Conservation (phyloP, 2,113 vertebrate species). For the Neotoma lepida region DNA sequence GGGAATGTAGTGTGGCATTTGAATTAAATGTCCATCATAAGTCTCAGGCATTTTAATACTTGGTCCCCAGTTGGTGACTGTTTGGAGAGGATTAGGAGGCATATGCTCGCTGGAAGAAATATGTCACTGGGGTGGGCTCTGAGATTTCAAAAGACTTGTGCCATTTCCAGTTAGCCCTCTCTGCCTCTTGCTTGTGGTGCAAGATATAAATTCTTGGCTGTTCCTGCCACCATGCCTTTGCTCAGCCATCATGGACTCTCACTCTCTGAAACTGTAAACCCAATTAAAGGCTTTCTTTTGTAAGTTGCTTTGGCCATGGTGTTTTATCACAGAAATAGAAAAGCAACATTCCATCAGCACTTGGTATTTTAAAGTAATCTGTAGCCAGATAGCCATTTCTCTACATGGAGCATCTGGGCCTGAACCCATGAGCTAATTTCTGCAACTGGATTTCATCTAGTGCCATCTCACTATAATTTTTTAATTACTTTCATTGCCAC, state of each 20-base stretch:
- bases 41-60: not conserved
- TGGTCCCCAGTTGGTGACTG: not conserved
- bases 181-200: not conserved
- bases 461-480: slow-evolving; percentile 96
- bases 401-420: slow-evolving; percentile 92
- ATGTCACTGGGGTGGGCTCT: not conserved
- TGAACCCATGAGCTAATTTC: slow-evolving; percentile 92
- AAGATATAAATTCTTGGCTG: not conserved
- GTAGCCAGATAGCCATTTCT: slow-evolving; percentile 94
- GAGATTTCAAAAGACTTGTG: not conserved
- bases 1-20: not conserved
- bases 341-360: slow-evolving; percentile 91
- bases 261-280: not conserved
- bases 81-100: not conserved
- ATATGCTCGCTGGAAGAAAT: not conserved
- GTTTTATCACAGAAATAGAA: not conserved
- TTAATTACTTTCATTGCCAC: slow-evolving; percentile 99
- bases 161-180: not conserved
- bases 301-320: not conserved
- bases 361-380: slow-evolving; percentile 97
- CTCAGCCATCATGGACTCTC: not conserved
- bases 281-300: not conserved
- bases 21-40: not conserved
- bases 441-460: slow-evolving; percentile 96
- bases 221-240: not conserved